Evolutionary conservation across 2,113 vertebrate species (phyloP).

Genomic region (Myrmecophaga tridactyla): DNA sequence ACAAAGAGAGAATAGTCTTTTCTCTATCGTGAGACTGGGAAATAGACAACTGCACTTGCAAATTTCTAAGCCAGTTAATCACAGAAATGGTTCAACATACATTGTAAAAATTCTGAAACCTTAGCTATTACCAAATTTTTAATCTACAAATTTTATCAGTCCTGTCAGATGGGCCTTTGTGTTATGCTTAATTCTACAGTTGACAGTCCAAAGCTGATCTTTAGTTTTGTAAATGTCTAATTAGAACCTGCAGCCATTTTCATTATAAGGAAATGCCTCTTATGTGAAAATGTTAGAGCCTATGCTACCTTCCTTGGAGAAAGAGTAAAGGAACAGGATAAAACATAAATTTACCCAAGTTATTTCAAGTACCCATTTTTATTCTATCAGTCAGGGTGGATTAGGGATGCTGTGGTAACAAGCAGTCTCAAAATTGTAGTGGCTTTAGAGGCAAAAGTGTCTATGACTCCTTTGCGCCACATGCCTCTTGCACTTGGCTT

Average conservation of each 20-base stretch:
- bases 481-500: no score
- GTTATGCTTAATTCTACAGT: conserved; percentile 55
- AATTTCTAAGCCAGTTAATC: not conserved
- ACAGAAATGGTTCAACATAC: not conserved
- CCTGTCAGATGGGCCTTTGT: conserved; percentile 51
- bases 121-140: conserved; percentile 57
- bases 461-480: not conserved
- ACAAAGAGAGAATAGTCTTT: not conserved
- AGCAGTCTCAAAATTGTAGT: not conserved
- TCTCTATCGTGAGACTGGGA: not conserved
- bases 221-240: conserved; percentile 36
- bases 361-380: not conserved
- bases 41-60: not conserved
- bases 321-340: not conserved
- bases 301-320: not conserved
- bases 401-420: not conserved
- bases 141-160: not conserved
- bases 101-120: conserved; percentile 51
- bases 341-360: not conserved
- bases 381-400: not conserved
- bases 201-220: conserved; percentile 31
- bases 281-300: not conserved
- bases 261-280: conserved; percentile 25
- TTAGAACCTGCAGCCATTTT: conserved; percentile 38
- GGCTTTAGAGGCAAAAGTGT: not conserved